Evolutionary conservation across 2,797 vertebrate genomes (phyloP).

Genomic region (Perodicticus potto): DNA sequence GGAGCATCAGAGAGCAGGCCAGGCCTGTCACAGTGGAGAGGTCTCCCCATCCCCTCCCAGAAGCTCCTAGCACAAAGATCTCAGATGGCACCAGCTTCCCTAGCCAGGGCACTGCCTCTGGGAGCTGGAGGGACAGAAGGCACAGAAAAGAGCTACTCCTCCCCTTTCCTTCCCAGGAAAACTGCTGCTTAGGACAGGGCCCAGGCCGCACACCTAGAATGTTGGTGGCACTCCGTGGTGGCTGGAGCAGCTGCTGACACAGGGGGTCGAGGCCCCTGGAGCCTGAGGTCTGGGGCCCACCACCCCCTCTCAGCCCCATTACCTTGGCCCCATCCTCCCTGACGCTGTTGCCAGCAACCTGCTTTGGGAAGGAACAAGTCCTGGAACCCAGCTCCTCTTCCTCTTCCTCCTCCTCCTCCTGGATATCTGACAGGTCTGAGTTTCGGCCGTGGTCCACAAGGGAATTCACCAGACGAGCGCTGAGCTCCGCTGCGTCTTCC

Average conservation of each 20-base stretch:
- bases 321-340: conserved; percentile 78
- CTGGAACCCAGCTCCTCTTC: conserved; percentile 36
- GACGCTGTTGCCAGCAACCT: conserved; percentile 68
- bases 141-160: background rate
- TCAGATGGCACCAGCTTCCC: background rate
- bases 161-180: conserved; percentile 19
- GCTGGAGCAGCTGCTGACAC: conserved; percentile 7
- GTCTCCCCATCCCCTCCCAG: background rate
- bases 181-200: background rate
- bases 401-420: conserved; percentile 95
- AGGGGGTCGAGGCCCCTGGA: conserved; percentile 24
- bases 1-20: background rate
- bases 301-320: conserved; percentile 47
- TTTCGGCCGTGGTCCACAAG: conserved; percentile 93
- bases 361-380: conserved; percentile 71
- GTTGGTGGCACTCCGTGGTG: conserved; percentile 18
- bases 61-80: background rate
- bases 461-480: conserved; percentile 84
- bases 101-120: background rate
- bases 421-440: conserved; percentile 98
- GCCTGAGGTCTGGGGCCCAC: conserved; percentile 58
- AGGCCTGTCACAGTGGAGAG: background rate
- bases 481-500: conserved; percentile 81
- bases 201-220: conserved; percentile 49
- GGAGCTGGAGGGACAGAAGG: background rate